Conservation (phyloP, 2,888 invertebrate genomes). For the Epinotia bilunana region DNA sequence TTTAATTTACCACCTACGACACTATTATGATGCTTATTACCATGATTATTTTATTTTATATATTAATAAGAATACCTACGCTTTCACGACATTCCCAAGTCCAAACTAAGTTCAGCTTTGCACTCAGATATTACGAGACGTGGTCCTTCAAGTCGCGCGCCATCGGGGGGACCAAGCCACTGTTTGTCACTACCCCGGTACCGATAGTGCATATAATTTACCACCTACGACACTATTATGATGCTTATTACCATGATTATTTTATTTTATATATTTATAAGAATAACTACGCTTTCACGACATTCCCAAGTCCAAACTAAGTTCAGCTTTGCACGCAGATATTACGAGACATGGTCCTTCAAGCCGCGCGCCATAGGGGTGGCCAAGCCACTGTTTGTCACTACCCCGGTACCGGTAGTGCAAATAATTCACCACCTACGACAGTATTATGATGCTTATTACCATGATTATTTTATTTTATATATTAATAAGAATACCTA, state of each 20-base stretch:
- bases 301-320: conserved; percentile 77
- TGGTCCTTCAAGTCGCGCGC: conserved; percentile 98
- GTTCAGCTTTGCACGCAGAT: conserved; percentile 87
- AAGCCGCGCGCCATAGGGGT: conserved; percentile 99
- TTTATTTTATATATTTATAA: not conserved
- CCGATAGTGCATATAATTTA: conserved; percentile 86
- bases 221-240: too few species aligned
- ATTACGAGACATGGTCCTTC: conserved; percentile 99
- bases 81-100: conserved; percentile 67
- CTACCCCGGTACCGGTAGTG: conserved; percentile 88
- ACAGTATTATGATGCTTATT: not conserved
- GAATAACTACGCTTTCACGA: too few species aligned
- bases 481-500: conserved; percentile 41
- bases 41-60: too few species aligned
- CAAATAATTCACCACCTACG: not conserved
- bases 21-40: too few species aligned
- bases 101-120: conserved; percentile 79
- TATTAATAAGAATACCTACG: too few species aligned
- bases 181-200: conserved; percentile 95
- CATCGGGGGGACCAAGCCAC: conserved; percentile 98
- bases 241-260: too few species aligned
- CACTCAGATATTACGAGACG: conserved; percentile 97
- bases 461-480: not conserved
- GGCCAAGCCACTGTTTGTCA: conserved; percentile 94
- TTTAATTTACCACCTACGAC: too few species aligned